Conservation (phyloP, 2,888 invertebrate species). For the Pterobdella sp. region DNA sequence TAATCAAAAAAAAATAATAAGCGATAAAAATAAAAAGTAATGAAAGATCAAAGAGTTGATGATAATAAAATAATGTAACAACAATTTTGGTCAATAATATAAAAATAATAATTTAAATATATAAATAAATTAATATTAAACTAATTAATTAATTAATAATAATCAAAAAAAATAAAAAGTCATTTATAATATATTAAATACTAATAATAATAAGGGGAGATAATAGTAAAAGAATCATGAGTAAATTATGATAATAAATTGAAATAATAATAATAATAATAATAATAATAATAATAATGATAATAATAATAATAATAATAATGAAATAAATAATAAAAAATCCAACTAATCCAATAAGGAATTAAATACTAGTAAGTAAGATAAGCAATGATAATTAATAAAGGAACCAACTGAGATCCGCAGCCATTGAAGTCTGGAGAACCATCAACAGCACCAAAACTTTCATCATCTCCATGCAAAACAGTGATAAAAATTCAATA, state of each 20-base stretch:
- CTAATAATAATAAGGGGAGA: background rate
- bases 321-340: background rate
- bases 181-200: background rate
- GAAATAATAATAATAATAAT: constrained; percentile 11
- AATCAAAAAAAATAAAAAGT: background rate
- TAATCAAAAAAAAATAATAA: no score
- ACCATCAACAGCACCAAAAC: no score
- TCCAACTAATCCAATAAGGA: background rate
- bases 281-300: constrained; percentile 13
- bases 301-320: background rate
- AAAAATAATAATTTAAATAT: no score
- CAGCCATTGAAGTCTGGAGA: no score
- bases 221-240: background rate
- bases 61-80: no score
- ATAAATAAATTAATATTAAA: background rate
- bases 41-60: no score
- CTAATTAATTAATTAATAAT: constrained; percentile 7
- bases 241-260: background rate
- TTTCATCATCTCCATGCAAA: no score
- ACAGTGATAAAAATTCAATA: no score
- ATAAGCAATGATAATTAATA: background rate
- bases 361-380: background rate
- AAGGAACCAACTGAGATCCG: background rate
- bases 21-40: no score
- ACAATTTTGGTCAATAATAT: no score